phyloP scores from a whole-genome alignment of 2,113 vertebrate species.

The Nipponia nippon region DNA sequence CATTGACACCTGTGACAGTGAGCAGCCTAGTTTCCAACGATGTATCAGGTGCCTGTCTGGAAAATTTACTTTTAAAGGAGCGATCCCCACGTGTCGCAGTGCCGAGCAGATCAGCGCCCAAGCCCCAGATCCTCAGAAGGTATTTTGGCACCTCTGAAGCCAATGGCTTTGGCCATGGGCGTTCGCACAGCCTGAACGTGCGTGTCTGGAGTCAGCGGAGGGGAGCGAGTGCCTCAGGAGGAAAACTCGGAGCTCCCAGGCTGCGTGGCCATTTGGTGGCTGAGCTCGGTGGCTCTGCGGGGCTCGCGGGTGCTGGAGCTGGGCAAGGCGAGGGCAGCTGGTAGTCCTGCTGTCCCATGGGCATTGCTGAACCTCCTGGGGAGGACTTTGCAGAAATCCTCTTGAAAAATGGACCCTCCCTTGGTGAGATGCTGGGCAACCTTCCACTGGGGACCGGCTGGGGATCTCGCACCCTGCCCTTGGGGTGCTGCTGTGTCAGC shows the following conservation, averaged over 20 bases:
- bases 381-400: neutral
- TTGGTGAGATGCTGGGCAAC: neutral
- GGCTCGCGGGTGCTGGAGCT: neutral
- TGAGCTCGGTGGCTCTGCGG: neutral
- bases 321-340: neutral
- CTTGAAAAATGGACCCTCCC: neutral
- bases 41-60: neutral
- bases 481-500: neutral
- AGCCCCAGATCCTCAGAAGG: neutral
- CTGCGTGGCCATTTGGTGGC: too few relatives aligned
- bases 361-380: neutral
- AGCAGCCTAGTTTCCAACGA: neutral
- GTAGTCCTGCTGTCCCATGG: neutral
- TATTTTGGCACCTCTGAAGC: neutral
- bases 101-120: neutral
- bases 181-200: accelerated
- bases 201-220: neutral
- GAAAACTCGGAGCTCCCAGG: neutral
- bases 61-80: neutral
- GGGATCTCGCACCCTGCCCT: neutral
- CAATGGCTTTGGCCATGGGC: accelerated
- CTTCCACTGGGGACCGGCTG: neutral
- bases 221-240: neutral
- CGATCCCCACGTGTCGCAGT: accelerated
- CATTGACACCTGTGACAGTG: neutral